phyloP scores from a whole-genome alignment of 2,888 invertebrate genomes.

The Notocelia uddmanniana region DNA sequence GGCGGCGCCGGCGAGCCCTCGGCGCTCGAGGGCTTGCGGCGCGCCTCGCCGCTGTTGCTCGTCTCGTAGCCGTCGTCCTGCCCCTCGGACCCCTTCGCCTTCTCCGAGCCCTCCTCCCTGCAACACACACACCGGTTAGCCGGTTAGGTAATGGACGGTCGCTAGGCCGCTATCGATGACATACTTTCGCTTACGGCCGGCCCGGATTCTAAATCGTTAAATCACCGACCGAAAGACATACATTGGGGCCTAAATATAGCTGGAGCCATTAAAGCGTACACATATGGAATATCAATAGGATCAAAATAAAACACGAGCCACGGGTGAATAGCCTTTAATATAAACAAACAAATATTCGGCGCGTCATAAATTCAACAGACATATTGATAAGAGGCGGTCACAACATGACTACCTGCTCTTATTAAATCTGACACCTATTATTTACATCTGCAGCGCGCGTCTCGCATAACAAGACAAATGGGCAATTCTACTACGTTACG shows the following conservation, averaged over 20 bases:
- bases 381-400: constrained; percentile 27
- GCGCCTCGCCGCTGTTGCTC: constrained; percentile 88
- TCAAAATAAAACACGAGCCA: constrained; percentile 41
- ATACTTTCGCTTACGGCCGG: constrained; percentile 29
- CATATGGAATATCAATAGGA: constrained; percentile 43
- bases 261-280: constrained; percentile 34
- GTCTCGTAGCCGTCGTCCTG: constrained; percentile 97
- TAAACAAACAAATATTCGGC: constrained; percentile 42
- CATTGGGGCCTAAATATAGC: constrained; percentile 36
- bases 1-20: constrained; percentile 58
- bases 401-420: constrained; percentile 26
- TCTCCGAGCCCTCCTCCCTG: constrained; percentile 82
- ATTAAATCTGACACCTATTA: constrained; percentile 18
- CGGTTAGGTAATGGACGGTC: constrained; percentile 1
- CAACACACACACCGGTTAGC: constrained; percentile 24
- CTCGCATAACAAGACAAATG: background rate
- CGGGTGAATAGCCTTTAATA: constrained; percentile 44
- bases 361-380: constrained; percentile 26
- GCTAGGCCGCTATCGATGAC: constrained; percentile 18
- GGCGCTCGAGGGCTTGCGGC: constrained; percentile 69
- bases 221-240: constrained; percentile 24
- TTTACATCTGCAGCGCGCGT: constrained; percentile 20
- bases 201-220: constrained; percentile 34
- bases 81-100: constrained; percentile 88
- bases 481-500: background rate